Conservation (phyloP, 2,113 vertebrate species). For the Ploceus nigricollis region DNA sequence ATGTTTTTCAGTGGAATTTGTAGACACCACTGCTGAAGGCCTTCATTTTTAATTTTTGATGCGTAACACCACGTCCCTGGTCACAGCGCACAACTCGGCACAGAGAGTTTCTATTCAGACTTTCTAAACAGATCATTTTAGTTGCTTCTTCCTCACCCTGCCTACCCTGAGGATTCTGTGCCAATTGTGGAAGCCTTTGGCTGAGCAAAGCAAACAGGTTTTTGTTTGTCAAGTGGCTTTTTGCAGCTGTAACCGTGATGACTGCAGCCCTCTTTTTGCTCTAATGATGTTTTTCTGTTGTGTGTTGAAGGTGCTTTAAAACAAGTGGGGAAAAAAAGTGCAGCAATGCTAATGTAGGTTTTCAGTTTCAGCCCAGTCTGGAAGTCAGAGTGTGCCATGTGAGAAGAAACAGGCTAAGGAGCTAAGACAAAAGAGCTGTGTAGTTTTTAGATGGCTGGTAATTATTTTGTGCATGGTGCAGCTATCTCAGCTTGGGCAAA, state of each 20-base stretch:
- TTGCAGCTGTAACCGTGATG: background rate
- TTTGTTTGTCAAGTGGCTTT: background rate
- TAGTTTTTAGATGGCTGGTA: background rate
- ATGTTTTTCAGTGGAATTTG: background rate
- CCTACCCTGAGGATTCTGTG: background rate
- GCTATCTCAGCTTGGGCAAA: background rate
- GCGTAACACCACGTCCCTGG: background rate
- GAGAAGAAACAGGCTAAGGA: constrained; percentile 52
- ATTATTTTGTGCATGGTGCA: background rate
- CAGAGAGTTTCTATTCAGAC: background rate
- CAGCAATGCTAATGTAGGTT: background rate
- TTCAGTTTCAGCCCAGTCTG: background rate
- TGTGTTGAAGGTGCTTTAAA: background rate
- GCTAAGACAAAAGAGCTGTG: constrained; percentile 50
- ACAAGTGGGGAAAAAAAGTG: background rate
- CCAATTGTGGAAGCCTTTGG: background rate
- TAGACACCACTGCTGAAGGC: background rate
- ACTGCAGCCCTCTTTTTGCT: background rate
- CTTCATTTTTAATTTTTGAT: background rate
- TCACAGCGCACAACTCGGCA: fast-evolving
- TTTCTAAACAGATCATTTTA: background rate
- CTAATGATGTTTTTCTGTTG: background rate
- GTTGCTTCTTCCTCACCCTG: background rate
- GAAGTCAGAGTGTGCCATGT: constrained; percentile 29
- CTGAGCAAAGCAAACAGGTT: background rate